Evolutionary conservation across 2,113 vertebrate species (phyloP), one percentile per base, ranked within the genome.

Genomic region (Hippocampus comes): DNA sequence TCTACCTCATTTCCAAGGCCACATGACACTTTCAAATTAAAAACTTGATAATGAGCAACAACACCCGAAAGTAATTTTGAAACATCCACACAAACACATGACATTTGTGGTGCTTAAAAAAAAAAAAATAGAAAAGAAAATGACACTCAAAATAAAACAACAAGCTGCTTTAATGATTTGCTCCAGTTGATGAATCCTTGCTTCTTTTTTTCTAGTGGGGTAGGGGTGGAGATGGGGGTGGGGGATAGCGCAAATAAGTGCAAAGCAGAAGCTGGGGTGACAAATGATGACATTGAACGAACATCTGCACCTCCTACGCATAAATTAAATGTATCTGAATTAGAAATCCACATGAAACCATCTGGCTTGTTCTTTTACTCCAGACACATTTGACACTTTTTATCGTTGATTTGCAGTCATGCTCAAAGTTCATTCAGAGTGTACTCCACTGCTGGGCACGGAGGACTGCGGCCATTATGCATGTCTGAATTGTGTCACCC

Each of bases 391-490:
- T 42, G 72, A 79, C 69, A 38, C 74, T 79, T 86, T 73, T 68
- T 82, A 82, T 15, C 15, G 7, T 34, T 34, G 59, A 61, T 61
- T 61, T 61, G 17, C 59, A 27, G 23, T 27, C 9, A 20, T 34
- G 14, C 27, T 34, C 17, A 73, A 82, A 79, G 87, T 90, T 90
- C 86, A 89, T 71, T 80, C 78, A 86, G 78, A 90, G 88, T 88
- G 84, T 82, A 87, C 82, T 80, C 77, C 87, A 83, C 86, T 80
- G 84, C 84, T 82, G 84, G 87, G 80, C 85, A 81, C 75, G 77
- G 87, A 88, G 89, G 86, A 86, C 86, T 86, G 43, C 12, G 10
- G 43, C 43, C 10, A 14, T 12, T 46, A 46, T 46, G 10, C 43
- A 46, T 46, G 14, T 46, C 43, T 46, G 43, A 12, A 46, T 46